Evolutionary conservation across 2,888 invertebrate genomes (phyloP).

Genomic region (Eupelmus urozonus): DNA sequence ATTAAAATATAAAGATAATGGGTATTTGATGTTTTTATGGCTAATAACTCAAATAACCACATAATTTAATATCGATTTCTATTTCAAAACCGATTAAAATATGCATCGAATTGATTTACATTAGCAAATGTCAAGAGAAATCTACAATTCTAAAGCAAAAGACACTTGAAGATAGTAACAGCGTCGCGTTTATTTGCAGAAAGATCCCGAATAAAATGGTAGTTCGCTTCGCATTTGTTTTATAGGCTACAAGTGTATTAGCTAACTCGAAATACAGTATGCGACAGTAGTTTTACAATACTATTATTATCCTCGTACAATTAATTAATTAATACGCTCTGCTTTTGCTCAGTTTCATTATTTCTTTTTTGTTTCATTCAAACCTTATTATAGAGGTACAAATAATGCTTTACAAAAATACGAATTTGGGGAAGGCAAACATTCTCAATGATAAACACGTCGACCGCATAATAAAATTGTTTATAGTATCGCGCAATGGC

Average conservation of each 20-base stretch:
- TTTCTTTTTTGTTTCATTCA: conserved; percentile 27
- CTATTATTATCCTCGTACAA: conserved; percentile 18
- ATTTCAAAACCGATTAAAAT: conserved; percentile 55
- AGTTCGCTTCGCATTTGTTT: conserved; percentile 18
- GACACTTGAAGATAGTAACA: conserved; percentile 37
- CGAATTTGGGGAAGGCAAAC: conserved; percentile 74
- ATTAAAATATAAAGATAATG: conserved; percentile 9
- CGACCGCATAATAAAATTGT: conserved; percentile 44
- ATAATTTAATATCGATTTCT: conserved; percentile 57
- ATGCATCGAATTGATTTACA: conserved; percentile 42
- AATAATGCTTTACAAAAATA: conserved; percentile 76
- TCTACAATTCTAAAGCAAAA: conserved; percentile 27
- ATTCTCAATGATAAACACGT: conserved; percentile 67
- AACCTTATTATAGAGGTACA: conserved; percentile 68
- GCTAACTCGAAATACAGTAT: conserved; percentile 43
- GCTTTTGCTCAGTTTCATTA: neutral
- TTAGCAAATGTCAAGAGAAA: neutral
- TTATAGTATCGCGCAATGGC: neutral
- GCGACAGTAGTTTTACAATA: conserved; percentile 26
- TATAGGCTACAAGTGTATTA: conserved; percentile 13
- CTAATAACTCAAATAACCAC: conserved; percentile 58
- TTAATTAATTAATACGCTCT: conserved; percentile 15
- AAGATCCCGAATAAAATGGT: conserved; percentile 34
- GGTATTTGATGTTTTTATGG: neutral
- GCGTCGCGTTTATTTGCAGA: conserved; percentile 37